Evolutionary conservation across 2,888 invertebrate species (phyloP), one percentile per base, ranked within the genome.

Genomic region (Brachyptera putata): DNA sequence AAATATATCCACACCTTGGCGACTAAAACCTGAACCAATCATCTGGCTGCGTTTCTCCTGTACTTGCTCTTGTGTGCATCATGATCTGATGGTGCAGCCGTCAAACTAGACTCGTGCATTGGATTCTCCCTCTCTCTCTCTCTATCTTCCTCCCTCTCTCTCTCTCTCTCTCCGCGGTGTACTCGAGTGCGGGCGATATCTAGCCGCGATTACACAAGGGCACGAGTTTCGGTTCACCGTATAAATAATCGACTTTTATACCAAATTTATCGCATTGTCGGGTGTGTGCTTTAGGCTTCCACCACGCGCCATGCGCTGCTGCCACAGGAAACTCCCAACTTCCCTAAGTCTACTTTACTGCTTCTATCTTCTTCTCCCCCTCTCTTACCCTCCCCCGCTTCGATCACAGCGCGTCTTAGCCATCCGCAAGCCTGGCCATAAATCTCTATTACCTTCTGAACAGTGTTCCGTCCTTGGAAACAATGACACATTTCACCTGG

Each of bases 381-480:
- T 64, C 64, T 56, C 59, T 58, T 61, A 61, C 50, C 30, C 61
- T 58, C 39, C 41, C 60, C 30, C 56, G 25, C 62, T 55, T 43
- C 43, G 57, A 43, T 25, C 41, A 43, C 57, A 41, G 16, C 57
- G 24, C 25, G 50, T 37, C 37, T 58, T 50, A 58, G 37, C 50
- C 49, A 14, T 41, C n/a, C 41, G 56, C 25, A 43, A 56, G 37
- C 46, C 49, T 16, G 24, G 49, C 61, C 25, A 50, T 61, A 61
- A 61, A 61, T 61, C 57, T 61, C 49, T 39, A 57, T 61, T 57
- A 61, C 26, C 49, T 22, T 14, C 26, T 9, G 26, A 39, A 26
- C 36, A 26, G 34, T 56, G 37, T 57, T 41, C 48, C 22, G 25
- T 37, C 56, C 36, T 26, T 30, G 55, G 60, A 60, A 60, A 57